Conservation (phyloP, 2,797 vertebrate genomes). For the Astyanax mexicanus region DNA sequence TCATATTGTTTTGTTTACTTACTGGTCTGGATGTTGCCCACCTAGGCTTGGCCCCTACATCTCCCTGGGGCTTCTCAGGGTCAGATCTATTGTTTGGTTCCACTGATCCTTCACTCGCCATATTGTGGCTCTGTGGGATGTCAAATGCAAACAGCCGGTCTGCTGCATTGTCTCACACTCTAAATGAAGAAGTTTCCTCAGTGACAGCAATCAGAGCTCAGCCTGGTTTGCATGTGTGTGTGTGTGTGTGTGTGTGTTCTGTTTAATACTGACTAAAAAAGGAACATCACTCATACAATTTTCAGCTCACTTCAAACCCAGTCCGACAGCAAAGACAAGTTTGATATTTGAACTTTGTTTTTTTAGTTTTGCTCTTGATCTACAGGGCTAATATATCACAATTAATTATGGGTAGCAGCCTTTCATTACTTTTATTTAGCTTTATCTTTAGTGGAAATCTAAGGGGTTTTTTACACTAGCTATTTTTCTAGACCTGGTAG, state of each 20-base stretch:
- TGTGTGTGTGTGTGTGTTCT: constrained; percentile 39
- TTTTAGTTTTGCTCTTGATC: too few relatives aligned
- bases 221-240: constrained; percentile 30
- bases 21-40: constrained; percentile 76
- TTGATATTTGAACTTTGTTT: too few relatives aligned
- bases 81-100: constrained; percentile 81
- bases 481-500: too few relatives aligned
- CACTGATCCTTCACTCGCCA: constrained; percentile 83
- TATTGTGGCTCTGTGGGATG: constrained; percentile 83
- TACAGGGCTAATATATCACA: too few relatives aligned
- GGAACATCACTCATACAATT: not conserved
- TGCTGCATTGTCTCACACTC: constrained; percentile 82
- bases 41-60: constrained; percentile 70
- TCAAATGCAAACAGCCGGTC: constrained; percentile 82
- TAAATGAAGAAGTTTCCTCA: constrained; percentile 84
- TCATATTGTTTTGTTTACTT: too few relatives aligned
- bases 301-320: not conserved
- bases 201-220: constrained; percentile 72
- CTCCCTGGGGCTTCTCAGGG: constrained; percentile 71
- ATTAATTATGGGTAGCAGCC: too few relatives aligned
- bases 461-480: too few relatives aligned
- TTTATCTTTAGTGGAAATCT: too few relatives aligned
- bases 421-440: too few relatives aligned
- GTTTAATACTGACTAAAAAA: constrained; percentile 18
- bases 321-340: too few relatives aligned